Conservation (phyloP, 2,888 invertebrate species). For the Cybosia mesomella region DNA sequence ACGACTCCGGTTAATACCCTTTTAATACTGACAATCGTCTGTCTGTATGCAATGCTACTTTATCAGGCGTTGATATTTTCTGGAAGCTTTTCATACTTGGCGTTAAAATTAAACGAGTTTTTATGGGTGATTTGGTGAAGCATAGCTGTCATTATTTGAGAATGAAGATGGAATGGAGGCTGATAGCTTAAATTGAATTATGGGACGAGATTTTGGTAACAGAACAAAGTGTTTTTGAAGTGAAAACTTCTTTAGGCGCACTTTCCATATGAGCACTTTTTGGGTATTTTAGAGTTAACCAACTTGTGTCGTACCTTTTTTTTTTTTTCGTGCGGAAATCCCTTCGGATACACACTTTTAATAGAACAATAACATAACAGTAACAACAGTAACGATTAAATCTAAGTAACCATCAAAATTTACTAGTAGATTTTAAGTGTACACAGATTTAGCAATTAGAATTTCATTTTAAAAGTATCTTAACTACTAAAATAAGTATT, state of each 20-base stretch:
- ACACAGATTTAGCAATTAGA: not conserved
- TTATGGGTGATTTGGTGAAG: conserved; percentile 8
- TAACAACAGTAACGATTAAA: not conserved
- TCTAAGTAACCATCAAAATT: not conserved
- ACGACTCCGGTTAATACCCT: conserved; percentile 44
- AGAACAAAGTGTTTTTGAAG: not conserved
- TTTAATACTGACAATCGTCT: conserved; percentile 41
- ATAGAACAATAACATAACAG: too few relatives aligned
- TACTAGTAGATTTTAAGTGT: not conserved
- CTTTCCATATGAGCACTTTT: too few relatives aligned
- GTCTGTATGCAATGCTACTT: conserved; percentile 20
- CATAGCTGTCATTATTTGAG: not conserved
- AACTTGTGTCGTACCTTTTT: too few relatives aligned
- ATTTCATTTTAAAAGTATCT: not conserved
- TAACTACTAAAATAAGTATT: conserved; percentile 13
- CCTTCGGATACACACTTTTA: too few relatives aligned
- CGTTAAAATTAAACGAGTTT: conserved; percentile 21
- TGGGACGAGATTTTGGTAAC: not conserved
- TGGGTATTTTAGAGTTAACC: too few relatives aligned
- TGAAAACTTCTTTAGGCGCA: not conserved
- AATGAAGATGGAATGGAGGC: not conserved
- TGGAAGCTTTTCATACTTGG: conserved; percentile 8
- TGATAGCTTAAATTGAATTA: not conserved
- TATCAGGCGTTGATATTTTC: conserved; percentile 18
- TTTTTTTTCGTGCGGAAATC: too few relatives aligned